phyloP scores from a whole-genome alignment of 2,797 vertebrate species.

The Orestias chungarensis region DNA sequence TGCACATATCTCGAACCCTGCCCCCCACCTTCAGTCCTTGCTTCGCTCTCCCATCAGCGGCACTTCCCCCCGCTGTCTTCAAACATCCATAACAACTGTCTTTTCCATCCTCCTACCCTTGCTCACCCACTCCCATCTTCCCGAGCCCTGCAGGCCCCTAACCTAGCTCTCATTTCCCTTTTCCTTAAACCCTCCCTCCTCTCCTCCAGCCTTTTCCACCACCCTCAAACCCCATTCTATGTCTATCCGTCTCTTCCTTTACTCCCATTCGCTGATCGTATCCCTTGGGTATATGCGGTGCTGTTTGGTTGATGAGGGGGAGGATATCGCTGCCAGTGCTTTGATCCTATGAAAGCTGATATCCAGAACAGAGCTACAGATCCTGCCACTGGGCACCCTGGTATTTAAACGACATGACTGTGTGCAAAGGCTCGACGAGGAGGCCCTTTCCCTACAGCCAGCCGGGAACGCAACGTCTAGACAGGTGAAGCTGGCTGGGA shows the following conservation, averaged over 20 bases:
- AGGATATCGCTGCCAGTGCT: conserved; percentile 77
- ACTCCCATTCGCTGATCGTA: conserved; percentile 59
- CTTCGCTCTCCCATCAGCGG: conserved; percentile 57
- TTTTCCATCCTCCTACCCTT: conserved; percentile 59
- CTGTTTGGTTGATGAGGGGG: conserved; percentile 74
- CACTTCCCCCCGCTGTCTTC: conserved; percentile 69
- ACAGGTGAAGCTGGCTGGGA: conserved; percentile 66
- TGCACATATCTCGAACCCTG: conserved; percentile 37
- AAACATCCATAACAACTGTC: conserved; percentile 76
- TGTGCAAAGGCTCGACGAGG: conserved; percentile 62
- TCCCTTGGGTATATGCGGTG: conserved; percentile 72
- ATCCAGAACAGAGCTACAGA: conserved; percentile 75
- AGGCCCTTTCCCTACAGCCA: conserved; percentile 65
- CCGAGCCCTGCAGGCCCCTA: conserved; percentile 75
- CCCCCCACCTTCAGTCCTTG: conserved; percentile 23
- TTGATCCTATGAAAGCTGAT: conserved; percentile 80
- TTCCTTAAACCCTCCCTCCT: conserved; percentile 63
- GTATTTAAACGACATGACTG: conserved; percentile 74
- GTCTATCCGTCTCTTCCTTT: conserved; percentile 26
- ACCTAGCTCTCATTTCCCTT: conserved; percentile 67
- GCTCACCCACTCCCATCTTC: conserved; percentile 62
- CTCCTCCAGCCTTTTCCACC: conserved; percentile 45
- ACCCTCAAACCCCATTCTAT: conserved; percentile 21
- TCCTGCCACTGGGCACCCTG: conserved; percentile 74
- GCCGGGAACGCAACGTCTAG: conserved; percentile 70